Evolutionary conservation across 2,113 vertebrate species (phyloP).

Genomic region (Heptranchias perlo): DNA sequence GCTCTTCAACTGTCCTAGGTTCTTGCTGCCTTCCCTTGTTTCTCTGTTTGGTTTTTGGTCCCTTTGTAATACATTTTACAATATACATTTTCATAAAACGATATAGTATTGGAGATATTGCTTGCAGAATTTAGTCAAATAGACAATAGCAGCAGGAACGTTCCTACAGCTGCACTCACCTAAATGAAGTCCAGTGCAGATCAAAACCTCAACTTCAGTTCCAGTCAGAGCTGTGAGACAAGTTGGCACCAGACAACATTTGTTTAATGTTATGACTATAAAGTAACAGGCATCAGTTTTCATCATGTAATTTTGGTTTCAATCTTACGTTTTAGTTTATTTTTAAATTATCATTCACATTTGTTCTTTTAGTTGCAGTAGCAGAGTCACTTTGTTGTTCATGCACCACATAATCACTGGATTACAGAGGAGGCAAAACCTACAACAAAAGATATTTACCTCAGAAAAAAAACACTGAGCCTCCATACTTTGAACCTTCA

Average conservation of each 20-base stretch:
- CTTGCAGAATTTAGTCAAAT: background rate
- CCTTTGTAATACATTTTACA: background rate
- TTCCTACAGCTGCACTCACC: background rate
- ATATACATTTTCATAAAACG: background rate
- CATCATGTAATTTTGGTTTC: background rate
- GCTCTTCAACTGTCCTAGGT: background rate
- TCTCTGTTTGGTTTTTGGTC: background rate
- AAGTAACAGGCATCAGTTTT: background rate
- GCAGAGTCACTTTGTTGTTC: background rate
- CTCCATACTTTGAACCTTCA: background rate
- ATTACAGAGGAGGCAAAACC: background rate
- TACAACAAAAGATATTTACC: background rate
- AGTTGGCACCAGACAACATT: background rate
- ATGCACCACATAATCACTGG: background rate
- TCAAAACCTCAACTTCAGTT: background rate
- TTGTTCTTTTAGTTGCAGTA: background rate
- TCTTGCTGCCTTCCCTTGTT: background rate
- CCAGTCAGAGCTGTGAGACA: background rate
- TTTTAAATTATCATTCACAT: background rate
- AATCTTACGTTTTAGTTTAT: background rate
- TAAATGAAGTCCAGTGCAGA: background rate
- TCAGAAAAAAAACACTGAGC: background rate
- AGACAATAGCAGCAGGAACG: background rate
- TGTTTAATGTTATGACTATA: background rate
- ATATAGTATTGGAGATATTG: background rate